Evolutionary conservation across 1,140 invertebrate species (phyloP).

Genomic region (Halyomorpha halys): DNA sequence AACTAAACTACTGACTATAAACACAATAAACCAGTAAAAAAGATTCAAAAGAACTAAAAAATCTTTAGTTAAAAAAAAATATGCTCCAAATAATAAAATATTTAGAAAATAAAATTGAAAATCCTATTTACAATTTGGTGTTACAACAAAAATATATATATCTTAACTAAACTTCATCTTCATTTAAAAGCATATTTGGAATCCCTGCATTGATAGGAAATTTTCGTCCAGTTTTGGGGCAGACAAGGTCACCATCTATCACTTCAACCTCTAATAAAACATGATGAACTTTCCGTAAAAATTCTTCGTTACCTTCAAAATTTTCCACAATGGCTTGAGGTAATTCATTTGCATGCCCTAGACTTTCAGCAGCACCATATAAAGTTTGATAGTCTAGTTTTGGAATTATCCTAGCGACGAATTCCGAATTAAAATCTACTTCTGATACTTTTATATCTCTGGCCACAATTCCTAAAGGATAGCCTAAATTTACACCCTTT

Average conservation of each 20-base stretch:
- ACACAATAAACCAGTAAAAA: too few species aligned
- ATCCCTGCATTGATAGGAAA: slow-evolving; percentile 94
- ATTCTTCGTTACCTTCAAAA: slow-evolving; percentile 72
- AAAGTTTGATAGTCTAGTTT: slow-evolving; percentile 77
- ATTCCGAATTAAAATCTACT: slow-evolving; percentile 83
- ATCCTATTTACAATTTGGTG: neutral
- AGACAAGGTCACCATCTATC: slow-evolving; percentile 81
- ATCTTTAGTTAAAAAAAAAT: too few species aligned
- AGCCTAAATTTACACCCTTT: slow-evolving; percentile 84
- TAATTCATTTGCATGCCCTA: slow-evolving; percentile 69
- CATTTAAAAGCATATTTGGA: slow-evolving; percentile 94
- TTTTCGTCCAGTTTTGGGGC: slow-evolving; percentile 90
- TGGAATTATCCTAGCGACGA: slow-evolving; percentile 80
- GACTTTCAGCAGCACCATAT: slow-evolving; percentile 58
- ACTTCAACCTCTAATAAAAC: slow-evolving; percentile 86
- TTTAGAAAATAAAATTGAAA: neutral
- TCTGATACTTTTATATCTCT: slow-evolving; percentile 70
- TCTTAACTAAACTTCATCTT: slow-evolving; percentile 68
- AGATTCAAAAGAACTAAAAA: too few species aligned
- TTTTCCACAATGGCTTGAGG: slow-evolving; percentile 63
- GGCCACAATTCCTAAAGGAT: slow-evolving; percentile 77
- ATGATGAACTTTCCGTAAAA: slow-evolving; percentile 85
- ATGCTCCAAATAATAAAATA: too few species aligned
- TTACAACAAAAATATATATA: neutral
- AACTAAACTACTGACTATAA: too few species aligned